Percentiles rank a stretch among this genome's conserved stretches.
These are phyloP conservation scores for Microctonus aethiopoides DNA, from an alignment of 2,888 invertebrate species.

Conservation along the genomic window DNA sequence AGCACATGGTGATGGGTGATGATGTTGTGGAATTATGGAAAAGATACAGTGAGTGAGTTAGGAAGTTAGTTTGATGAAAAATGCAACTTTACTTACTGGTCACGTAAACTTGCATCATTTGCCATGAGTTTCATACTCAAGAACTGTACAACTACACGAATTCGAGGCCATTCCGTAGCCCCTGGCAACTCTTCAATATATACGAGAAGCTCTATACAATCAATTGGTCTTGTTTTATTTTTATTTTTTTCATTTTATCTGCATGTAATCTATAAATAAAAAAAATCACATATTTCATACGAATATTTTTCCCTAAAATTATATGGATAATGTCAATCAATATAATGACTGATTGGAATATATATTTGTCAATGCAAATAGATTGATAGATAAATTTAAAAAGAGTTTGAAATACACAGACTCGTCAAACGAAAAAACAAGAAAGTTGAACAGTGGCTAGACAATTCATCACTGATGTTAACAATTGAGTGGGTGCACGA, in stretches of 20 bases:
- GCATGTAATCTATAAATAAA: background rate
- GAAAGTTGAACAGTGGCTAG: background rate
- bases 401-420: background rate
- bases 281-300: background rate
- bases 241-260: no score
- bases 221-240: no score
- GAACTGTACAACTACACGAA: slow-evolving; percentile 59
- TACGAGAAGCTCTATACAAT: background rate
- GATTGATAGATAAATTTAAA: background rate
- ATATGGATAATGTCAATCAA: background rate
- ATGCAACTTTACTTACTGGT: slow-evolving; percentile 56
- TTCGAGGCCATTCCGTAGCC: slow-evolving; percentile 18
- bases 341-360: background rate
- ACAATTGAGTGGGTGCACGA: background rate
- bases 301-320: background rate
- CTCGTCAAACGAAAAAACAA: background rate
- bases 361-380: background rate
- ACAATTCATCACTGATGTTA: background rate
- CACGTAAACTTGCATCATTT: slow-evolving; percentile 66
- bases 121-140: slow-evolving; percentile 66
- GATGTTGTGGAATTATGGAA: slow-evolving; percentile 19
- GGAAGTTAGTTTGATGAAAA: slow-evolving; percentile 33
- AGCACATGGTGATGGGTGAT: slow-evolving; percentile 10
- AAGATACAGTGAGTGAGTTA: slow-evolving; percentile 12
- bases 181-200: background rate